phyloP scores from a whole-genome alignment of 2,797 vertebrate species.

The Neoniphon sammara region DNA sequence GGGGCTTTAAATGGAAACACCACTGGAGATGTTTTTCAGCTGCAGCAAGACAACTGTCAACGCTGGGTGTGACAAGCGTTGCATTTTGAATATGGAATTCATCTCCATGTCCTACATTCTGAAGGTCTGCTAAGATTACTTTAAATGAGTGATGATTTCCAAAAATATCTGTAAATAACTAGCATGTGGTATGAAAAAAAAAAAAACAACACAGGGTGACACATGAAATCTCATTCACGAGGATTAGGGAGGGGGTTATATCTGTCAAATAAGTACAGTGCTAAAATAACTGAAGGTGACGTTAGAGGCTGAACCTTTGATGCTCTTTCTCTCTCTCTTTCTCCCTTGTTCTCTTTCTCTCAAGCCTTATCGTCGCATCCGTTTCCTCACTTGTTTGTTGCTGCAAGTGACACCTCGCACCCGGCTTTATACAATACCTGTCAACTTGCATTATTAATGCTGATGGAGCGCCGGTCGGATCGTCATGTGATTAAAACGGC shows the following conservation, averaged over 20 bases:
- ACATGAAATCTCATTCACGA: conserved; percentile 28
- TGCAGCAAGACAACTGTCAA: conserved; percentile 29
- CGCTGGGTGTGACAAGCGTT: conserved; percentile 23
- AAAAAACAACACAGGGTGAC: conserved; percentile 29
- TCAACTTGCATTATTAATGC: conserved; percentile 63
- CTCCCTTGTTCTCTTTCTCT: conserved; percentile 26
- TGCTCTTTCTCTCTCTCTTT: conserved; percentile 16
- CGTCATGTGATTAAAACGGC: conserved; percentile 37
- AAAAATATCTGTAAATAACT: conserved; percentile 31
- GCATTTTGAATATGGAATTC: conserved; percentile 24
- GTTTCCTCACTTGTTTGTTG: conserved; percentile 58
- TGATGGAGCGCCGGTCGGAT: conserved; percentile 50
- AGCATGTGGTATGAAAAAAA: neutral
- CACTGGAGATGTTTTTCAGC: conserved; percentile 18
- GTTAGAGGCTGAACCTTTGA: conserved; percentile 60
- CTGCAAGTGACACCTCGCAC: conserved; percentile 49
- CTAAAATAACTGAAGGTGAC: conserved; percentile 59
- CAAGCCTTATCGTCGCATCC: conserved; percentile 52
- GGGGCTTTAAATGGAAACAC: conserved; percentile 45
- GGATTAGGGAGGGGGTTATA: conserved; percentile 19
- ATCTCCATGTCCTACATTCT: conserved; percentile 9
- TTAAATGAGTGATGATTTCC: neutral
- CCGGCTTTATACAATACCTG: conserved; percentile 57
- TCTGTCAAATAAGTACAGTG: conserved; percentile 43
- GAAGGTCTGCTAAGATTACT: conserved; percentile 20